Evolutionary conservation across 2,888 invertebrate species (phyloP).

Genomic region (Caenorhabditis japonica): DNA sequence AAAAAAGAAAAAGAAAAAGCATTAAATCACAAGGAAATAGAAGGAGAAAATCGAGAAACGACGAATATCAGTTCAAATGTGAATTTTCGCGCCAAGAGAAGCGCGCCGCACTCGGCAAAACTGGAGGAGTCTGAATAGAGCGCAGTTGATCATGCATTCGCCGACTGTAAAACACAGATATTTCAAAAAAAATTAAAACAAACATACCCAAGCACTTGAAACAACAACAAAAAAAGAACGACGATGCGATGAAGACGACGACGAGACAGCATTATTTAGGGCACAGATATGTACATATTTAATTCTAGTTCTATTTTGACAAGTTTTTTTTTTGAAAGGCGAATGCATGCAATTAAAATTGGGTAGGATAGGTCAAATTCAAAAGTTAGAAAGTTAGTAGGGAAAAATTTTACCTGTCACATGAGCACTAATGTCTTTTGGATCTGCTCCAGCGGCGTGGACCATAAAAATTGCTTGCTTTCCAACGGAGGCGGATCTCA

Average conservation of each 20-base stretch:
- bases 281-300: slow-evolving; percentile 1
- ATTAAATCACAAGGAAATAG: no score
- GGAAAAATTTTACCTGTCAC: slow-evolving; percentile 76
- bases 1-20: no score
- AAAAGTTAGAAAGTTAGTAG: slow-evolving; percentile 1
- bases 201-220: neutral
- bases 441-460: slow-evolving; percentile 79
- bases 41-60: no score
- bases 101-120: no score
- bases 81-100: no score
- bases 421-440: slow-evolving; percentile 77
- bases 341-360: slow-evolving; percentile 7
- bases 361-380: slow-evolving; percentile 4
- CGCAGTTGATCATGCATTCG: no score
- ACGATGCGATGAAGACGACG: slow-evolving; percentile 9
- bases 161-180: no score
- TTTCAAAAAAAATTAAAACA: slow-evolving; percentile 8
- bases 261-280: neutral
- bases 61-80: no score
- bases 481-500: slow-evolving; percentile 81
- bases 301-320: neutral
- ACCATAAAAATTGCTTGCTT: slow-evolving; percentile 81
- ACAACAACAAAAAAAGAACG: slow-evolving; percentile 5
- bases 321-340: slow-evolving; percentile 7
- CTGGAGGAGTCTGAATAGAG: no score